Base-by-base conservation (phyloP, 1,140 invertebrate genomes). In the Drosophila biarmipes region DNA sequence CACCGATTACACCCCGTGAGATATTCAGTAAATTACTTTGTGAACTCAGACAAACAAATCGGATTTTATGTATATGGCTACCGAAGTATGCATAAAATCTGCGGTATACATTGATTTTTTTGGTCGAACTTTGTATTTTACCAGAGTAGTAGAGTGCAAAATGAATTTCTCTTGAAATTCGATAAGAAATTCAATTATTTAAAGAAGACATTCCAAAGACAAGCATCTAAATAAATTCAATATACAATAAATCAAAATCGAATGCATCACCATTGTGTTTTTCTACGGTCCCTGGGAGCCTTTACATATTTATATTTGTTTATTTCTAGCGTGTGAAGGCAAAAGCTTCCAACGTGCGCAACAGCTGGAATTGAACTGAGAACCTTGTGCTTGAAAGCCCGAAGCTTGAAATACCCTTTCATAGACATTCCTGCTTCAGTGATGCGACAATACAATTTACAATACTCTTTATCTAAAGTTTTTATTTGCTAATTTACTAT, bases 161-260 rank as follows among this genome's bases (percentile, higher is more conserved):
- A 46, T 74, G 82, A 89, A 79, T 87, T 87, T 87, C 78, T 87
- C 84, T 87, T 87, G 82, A 87, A 89, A 76, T 86, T 86, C 78
- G 78, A 51, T 40, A 63, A 31, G 69, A 73, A 82, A 78, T 82
- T 78, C 69, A 80, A 85, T 86, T 86, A 74, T 80, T 74, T 78
- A 64, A 85, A 73, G 2, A 40, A 68, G 10, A 68, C 68, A 69
- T 45, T 68, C 64, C 51, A 37, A 27, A 58, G 19, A 38, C 21
- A 77, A 69, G 79, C 57, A 29, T 56, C 37, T 43, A 73, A 62
- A 63, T 76, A 73, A 72, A 79, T 72, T 54, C 73, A 82, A 84
- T 80, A 77, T 56, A 61, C 73, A 86, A 87, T 77, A 86, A 77
- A 86, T 77, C 46, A 55, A 86, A 77, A 66, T 53, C 14, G 19